Evolutionary conservation across 2,888 invertebrate species (phyloP).

Genomic region (Lasioglossum malachurum): DNA sequence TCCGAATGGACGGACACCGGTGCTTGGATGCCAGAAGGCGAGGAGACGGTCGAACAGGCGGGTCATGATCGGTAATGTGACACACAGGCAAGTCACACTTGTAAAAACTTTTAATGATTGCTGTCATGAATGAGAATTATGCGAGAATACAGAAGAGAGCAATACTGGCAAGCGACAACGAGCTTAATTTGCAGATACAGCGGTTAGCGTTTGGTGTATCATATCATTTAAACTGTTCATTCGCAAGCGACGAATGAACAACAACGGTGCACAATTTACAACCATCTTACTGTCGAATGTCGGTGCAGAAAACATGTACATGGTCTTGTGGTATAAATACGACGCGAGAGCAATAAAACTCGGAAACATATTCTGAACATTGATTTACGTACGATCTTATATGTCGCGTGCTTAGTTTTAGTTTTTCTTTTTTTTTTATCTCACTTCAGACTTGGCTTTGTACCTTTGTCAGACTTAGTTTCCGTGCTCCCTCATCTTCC

Average conservation of each 20-base stretch:
- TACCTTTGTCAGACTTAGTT: conserved; percentile 60
- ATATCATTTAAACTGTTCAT: conserved; percentile 65
- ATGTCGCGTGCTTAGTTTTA: conserved; percentile 19
- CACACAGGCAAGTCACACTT: conserved; percentile 77
- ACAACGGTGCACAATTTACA: conserved; percentile 68
- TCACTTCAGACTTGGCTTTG: conserved; percentile 22
- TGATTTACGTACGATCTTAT: conserved; percentile 21
- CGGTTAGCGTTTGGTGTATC: conserved; percentile 79
- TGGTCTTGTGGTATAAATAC: conserved; percentile 66
- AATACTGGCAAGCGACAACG: conserved; percentile 83
- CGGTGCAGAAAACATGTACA: conserved; percentile 65
- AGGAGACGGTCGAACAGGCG: not conserved
- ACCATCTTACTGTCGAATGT: conserved; percentile 68
- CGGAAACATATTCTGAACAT: conserved; percentile 61
- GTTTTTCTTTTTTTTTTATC: conserved; percentile 18
- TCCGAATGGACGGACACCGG: conserved; percentile 32
- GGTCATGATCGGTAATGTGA: conserved; percentile 19
- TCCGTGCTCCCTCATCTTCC: conserved; percentile 62
- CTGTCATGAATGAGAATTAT: conserved; percentile 79
- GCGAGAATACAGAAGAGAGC: conserved; percentile 82
- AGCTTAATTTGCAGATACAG: conserved; percentile 81
- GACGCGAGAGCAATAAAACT: conserved; percentile 59
- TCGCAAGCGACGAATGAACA: conserved; percentile 52
- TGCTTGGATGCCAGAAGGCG: not conserved
- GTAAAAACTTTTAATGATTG: conserved; percentile 82